Evolutionary conservation across 2,797 vertebrate species (phyloP), one percentile per base, ranked within the genome.

Genomic region (Melanotaenia trifasciata): DNA sequence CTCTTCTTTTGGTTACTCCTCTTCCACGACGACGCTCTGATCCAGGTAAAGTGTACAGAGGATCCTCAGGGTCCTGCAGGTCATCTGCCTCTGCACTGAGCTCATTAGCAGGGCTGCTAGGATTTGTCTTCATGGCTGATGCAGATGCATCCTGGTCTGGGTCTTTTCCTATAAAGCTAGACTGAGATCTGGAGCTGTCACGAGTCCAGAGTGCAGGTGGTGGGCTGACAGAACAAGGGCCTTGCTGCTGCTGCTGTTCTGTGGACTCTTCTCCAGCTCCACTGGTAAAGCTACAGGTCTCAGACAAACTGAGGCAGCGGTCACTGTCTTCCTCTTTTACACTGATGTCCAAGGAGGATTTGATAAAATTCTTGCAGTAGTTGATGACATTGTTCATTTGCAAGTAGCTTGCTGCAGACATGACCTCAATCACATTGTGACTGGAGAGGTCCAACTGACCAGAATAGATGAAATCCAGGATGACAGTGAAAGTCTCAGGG

Each of bases 351-450:
- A 99, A 86, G 0, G 98, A 99, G 0, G 98, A 99, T 84, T 98
- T 98, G 38, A 99, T 99, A 85, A 99, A 99, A 40, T 96, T 96
- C 88, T 99, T 99, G 80, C 98, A 99, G 61, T 98, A 98, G 1
- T 92, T 96, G 83, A 99, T 99, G 53, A 99, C 96, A 0, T 97
- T 97, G 2, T 98, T 99, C 97, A 99, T 99, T 93, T 99, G 98
- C 83, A 99, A 92, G 58, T 97, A 99, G 90, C 98, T 99, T 51
- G 97, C 98, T 0, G 98, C 98, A 0, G 98, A 99, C 98, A 99
- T 99, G 62, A 99, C 97, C 69, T 99, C 98, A 0, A 99, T 99
- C 6, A 99, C 98, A 0, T 98, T 99, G 90, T 95, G 94, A 40
- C 98, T 96, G 0, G 96, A 96, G n/a, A 99, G 96, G 36, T 96